Evolutionary conservation across 2,113 vertebrate species (phyloP).

Genomic region (Ctenomys sociabilis): DNA sequence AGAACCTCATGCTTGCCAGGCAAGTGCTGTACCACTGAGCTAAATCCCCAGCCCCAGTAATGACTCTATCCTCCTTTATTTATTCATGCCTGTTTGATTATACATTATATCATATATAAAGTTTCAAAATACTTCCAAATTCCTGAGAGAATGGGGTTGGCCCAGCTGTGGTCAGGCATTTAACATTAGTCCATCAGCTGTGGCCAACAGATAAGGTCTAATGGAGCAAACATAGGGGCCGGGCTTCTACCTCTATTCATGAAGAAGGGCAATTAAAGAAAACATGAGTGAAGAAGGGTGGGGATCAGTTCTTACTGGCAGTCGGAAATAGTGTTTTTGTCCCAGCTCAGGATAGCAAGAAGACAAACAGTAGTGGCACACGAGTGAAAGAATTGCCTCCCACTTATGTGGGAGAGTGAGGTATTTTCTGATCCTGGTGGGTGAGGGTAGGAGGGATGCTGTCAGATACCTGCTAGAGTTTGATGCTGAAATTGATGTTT

Average conservation of each 20-base stretch:
- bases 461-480: background rate
- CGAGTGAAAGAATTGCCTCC: background rate
- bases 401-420: background rate
- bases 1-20: background rate
- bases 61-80: conserved; percentile 13
- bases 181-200: background rate
- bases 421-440: background rate
- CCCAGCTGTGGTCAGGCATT: background rate
- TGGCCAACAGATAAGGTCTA: background rate
- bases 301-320: background rate
- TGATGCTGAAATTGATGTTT: background rate
- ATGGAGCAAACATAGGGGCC: background rate
- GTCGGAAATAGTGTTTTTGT: background rate
- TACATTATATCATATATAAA: background rate
- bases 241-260: background rate
- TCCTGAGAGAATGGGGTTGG: background rate
- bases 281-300: background rate
- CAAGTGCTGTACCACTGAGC: background rate
- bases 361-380: background rate
- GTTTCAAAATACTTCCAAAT: conserved; percentile 4
- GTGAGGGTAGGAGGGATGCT: background rate
- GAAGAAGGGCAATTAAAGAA: background rate
- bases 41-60: background rate
- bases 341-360: background rate
- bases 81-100: conserved; percentile 27